Base-by-base conservation (phyloP, 2,797 vertebrate species). In the Onychomys leucogaster region DNA sequence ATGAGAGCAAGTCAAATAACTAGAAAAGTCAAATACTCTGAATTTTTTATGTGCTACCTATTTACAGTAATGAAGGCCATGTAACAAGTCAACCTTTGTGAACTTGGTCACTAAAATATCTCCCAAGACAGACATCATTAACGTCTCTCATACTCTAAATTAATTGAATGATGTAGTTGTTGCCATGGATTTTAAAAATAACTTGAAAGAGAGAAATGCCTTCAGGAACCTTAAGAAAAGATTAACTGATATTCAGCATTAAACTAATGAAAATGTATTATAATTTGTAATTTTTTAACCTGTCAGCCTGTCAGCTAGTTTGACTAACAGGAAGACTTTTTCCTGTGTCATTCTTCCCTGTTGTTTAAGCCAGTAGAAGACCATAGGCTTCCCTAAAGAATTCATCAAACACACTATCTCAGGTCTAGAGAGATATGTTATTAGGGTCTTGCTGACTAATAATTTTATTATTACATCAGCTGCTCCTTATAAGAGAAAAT, bases 381-480 rank as follows among this genome's bases (percentile, higher is more conserved):
- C 87, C 80, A 55, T 3, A 61, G 85, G 7, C 1, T 93, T 94
- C 34, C 67, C 96, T 89, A 84, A 96, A 94, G 77, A 91, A 71
- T 95, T 80, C 43, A 88, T 95, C 52, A 95, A 89, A 65, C 0
- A 80, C 11, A 77, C 19, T 46, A 37, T 86, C 94, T 94, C 0
- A n/a, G 55, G 94, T 81, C 83, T 29, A 85, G 71, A 29, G 57
- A 91, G 67, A 65, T 89, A 8, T 0, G 6, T 92, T 90, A 76
- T 81, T 90, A 94, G 89, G 52, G 49, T 63, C 78, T 77, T 86
- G 43, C 90, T 83, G 55, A 78, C 46, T 93, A 57, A 91, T 81
- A 96, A 93, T 90, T 94, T 82, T 89, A 86, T 73, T 75, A 80
- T 96, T 94, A 95, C 25, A 92, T 75, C 95, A 92, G 76, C 65